Evolutionary conservation across 2,113 vertebrate species (phyloP).

Genomic region (Xyliphius kryptos): DNA sequence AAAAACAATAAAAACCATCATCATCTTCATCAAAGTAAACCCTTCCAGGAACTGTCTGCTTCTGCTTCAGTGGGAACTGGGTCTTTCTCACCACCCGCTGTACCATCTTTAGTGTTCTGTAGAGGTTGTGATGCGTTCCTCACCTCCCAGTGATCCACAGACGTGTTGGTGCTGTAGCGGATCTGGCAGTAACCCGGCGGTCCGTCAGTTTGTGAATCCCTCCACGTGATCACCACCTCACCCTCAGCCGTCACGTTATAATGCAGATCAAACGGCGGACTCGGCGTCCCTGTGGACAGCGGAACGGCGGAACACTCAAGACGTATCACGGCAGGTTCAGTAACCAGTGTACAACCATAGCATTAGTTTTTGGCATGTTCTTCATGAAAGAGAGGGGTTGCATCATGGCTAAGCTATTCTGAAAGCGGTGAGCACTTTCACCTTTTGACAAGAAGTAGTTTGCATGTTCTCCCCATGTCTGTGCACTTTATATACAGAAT

Average conservation of each 20-base stretch:
- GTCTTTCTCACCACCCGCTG: too few species aligned
- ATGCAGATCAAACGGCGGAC: slow-evolving; percentile 68
- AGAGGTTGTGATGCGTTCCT: slow-evolving; percentile 5
- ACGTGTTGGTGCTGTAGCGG: slow-evolving; percentile 58
- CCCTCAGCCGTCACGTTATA: slow-evolving; percentile 69
- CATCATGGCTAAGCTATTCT: too few species aligned
- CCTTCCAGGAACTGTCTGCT: too few species aligned
- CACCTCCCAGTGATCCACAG: slow-evolving; percentile 53
- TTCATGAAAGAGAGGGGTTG: too few species aligned
- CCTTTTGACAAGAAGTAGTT: too few species aligned
- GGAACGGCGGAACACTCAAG: neutral
- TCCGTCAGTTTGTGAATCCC: slow-evolving; percentile 29
- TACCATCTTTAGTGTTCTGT: too few species aligned
- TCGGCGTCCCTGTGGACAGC: slow-evolving; percentile 70
- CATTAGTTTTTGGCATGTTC: neutral
- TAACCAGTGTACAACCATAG: neutral
- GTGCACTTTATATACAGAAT: too few species aligned
- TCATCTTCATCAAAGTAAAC: too few species aligned
- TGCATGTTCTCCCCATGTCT: too few species aligned
- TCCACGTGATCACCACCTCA: slow-evolving; percentile 73
- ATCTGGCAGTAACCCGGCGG: slow-evolving; percentile 71
- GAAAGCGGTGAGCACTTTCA: too few species aligned
- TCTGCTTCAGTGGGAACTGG: too few species aligned
- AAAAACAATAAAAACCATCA: neutral
- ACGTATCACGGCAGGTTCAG: neutral